Percentiles rank a stretch among this genome's conserved stretches.
These are phyloP conservation scores for Tetramorium parvispinum DNA, from an alignment of 1,140 invertebrate genomes.

Conservation along the genomic window DNA sequence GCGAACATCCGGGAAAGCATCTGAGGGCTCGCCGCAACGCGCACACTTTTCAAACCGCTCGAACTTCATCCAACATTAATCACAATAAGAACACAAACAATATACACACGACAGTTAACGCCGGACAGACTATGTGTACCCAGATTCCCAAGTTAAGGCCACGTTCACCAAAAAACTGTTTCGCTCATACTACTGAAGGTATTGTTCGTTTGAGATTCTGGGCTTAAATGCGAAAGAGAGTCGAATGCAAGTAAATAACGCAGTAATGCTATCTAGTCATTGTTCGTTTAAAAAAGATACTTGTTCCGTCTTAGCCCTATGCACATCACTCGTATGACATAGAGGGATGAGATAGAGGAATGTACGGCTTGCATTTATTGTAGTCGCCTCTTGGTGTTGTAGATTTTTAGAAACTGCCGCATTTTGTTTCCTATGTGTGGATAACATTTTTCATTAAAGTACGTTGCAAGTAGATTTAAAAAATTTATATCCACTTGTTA, in stretches of 20 bases:
- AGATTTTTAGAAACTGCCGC: not conserved
- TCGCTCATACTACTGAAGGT: slow-evolving; percentile 82
- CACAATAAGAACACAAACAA: slow-evolving; percentile 79
- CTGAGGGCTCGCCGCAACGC: slow-evolving; percentile 80
- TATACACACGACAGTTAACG: slow-evolving; percentile 79
- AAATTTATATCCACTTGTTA: not conserved
- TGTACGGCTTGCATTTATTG: not conserved
- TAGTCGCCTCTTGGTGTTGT: not conserved
- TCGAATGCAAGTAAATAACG: slow-evolving; percentile 59
- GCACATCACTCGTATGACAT: not conserved
- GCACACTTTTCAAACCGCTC: slow-evolving; percentile 78
- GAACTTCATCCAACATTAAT: slow-evolving; percentile 76
- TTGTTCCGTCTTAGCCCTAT: slow-evolving; percentile 8
- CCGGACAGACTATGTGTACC: slow-evolving; percentile 79
- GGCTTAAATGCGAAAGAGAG: slow-evolving; percentile 58
- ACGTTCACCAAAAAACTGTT: slow-evolving; percentile 82
- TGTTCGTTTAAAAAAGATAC: slow-evolving; percentile 30
- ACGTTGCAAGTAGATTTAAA: not conserved
- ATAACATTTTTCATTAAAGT: not conserved
- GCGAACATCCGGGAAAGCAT: slow-evolving; percentile 79
- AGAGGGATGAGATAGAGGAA: not conserved
- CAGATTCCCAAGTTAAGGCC: slow-evolving; percentile 81
- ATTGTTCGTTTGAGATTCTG: slow-evolving; percentile 77
- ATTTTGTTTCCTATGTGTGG: not conserved
- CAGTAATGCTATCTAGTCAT: slow-evolving; percentile 42